A percentile compares a stretch with the other conserved stretches of the same genome.
Conservation (phyloP, 2,888 invertebrate genomes). For the Euspilapteryx auroguttella region DNA sequence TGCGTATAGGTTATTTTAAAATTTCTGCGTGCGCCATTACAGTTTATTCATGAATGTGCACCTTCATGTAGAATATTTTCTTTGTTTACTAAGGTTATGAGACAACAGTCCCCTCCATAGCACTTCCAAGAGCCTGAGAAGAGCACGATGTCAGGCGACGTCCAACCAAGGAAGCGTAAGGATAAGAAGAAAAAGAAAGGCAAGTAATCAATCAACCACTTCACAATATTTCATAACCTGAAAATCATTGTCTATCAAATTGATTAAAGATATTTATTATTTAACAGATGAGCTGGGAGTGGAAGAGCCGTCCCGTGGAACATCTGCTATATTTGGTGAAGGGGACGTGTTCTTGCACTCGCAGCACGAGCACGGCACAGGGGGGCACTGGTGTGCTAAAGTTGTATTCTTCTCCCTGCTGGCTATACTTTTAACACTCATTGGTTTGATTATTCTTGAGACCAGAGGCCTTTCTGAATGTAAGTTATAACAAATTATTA, state of each 20-base stretch:
- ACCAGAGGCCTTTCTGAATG: conserved; percentile 78
- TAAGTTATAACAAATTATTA: conserved; percentile 37
- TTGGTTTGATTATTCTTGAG: conserved; percentile 78
- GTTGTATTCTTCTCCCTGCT: conserved; percentile 78
- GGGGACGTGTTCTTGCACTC: conserved; percentile 80
- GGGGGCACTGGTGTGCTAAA: conserved; percentile 84
- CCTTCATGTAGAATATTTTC: too few relatives aligned
- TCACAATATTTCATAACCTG: too few relatives aligned
- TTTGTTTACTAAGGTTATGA: conserved; percentile 57
- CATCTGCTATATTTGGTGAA: conserved; percentile 45
- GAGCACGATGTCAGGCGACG: conserved; percentile 80
- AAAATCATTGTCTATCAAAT: too few relatives aligned
- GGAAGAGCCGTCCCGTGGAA: conserved; percentile 41
- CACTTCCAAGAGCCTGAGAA: conserved; percentile 38
- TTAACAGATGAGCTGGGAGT: conserved; percentile 48
- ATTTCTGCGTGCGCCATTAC: conserved; percentile 35
- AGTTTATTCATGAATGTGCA: conserved; percentile 41
- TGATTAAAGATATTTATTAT: too few relatives aligned
- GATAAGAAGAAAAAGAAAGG: conserved; percentile 84
- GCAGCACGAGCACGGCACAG: conserved; percentile 74
- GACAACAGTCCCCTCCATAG: conserved; percentile 45
- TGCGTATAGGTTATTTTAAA: conserved; percentile 54
- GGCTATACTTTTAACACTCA: conserved; percentile 69
- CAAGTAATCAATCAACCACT: too few relatives aligned
- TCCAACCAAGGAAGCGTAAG: conserved; percentile 83